Conservation (phyloP, 1,140 invertebrate genomes). For the Lepidotrigona ventralis region DNA sequence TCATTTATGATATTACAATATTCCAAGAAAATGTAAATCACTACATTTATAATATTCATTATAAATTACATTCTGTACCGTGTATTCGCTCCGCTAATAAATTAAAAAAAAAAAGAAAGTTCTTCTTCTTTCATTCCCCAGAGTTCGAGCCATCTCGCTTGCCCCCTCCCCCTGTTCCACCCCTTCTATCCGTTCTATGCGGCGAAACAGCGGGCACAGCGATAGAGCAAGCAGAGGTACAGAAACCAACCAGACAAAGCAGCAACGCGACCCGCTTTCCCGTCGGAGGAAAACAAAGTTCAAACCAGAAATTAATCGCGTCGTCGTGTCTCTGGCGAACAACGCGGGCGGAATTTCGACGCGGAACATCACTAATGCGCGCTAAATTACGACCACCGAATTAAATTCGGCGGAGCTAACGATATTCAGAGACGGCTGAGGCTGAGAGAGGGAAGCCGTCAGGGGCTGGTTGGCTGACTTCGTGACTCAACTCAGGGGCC, state of each 20-base stretch:
- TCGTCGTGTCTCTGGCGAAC: neutral
- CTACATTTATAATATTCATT: too few species aligned
- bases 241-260: too few species aligned
- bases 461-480: neutral
- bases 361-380: conserved; percentile 33
- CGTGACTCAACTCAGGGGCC: conserved; percentile 52
- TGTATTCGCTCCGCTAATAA: neutral
- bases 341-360: conserved; percentile 16
- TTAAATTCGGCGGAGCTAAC: conserved; percentile 52
- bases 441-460: neutral
- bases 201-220: neutral
- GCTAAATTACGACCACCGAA: conserved; percentile 41
- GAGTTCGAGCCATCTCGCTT: neutral
- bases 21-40: too few species aligned
- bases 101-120: neutral
- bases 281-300: conserved; percentile 13
- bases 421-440: conserved; percentile 43
- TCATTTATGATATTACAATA: too few species aligned
- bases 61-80: neutral
- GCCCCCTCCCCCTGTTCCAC: neutral
- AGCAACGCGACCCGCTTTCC: neutral
- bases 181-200: neutral
- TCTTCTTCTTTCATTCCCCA: neutral
- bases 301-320: conserved; percentile 35
- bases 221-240: too few species aligned